These are phyloP conservation scores for Microctenopoma steveboyesi DNA, from an alignment of 2,797 vertebrate genomes.

Conservation along the genomic window DNA sequence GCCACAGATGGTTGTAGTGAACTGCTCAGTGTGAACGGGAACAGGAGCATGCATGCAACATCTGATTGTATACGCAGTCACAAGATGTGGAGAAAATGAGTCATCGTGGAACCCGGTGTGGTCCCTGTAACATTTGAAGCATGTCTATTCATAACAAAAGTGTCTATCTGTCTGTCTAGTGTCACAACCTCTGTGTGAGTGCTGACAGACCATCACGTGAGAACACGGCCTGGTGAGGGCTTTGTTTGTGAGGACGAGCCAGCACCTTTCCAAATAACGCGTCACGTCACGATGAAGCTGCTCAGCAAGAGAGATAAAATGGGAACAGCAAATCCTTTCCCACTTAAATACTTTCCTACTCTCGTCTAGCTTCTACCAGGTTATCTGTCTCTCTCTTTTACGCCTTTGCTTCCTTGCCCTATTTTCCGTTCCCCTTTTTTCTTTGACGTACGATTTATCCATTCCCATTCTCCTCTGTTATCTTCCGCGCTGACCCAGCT, in stretches of 20 bases:
- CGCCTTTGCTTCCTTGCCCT: slow-evolving; percentile 36
- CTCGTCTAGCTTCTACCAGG: slow-evolving; percentile 17
- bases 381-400: slow-evolving; percentile 28
- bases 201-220: slow-evolving; percentile 42
- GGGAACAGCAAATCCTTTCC: slow-evolving; percentile 37
- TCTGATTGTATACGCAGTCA: slow-evolving; percentile 30
- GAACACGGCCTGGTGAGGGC: slow-evolving; percentile 31
- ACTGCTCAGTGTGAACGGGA: slow-evolving; percentile 37
- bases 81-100: slow-evolving; percentile 45
- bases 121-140: slow-evolving; percentile 31
- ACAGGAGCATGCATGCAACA: slow-evolving; percentile 29
- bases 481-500: slow-evolving; percentile 59
- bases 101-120: slow-evolving; percentile 28
- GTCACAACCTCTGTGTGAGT: slow-evolving; percentile 42
- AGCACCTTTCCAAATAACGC: slow-evolving; percentile 49
- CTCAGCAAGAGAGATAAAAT: slow-evolving; percentile 43
- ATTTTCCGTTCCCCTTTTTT: slow-evolving; percentile 48
- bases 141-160: slow-evolving; percentile 39
- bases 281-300: slow-evolving; percentile 26
- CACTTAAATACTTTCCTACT: slow-evolving; percentile 35
- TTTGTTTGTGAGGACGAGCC: slow-evolving; percentile 33
- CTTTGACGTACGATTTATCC: slow-evolving; percentile 54
- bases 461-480: slow-evolving; percentile 45
- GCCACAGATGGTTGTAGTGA: slow-evolving; percentile 49
- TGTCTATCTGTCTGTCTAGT: slow-evolving; percentile 23